phyloP scores from a whole-genome alignment of 2,888 invertebrate genomes.

The Adelphocoris suturalis region DNA sequence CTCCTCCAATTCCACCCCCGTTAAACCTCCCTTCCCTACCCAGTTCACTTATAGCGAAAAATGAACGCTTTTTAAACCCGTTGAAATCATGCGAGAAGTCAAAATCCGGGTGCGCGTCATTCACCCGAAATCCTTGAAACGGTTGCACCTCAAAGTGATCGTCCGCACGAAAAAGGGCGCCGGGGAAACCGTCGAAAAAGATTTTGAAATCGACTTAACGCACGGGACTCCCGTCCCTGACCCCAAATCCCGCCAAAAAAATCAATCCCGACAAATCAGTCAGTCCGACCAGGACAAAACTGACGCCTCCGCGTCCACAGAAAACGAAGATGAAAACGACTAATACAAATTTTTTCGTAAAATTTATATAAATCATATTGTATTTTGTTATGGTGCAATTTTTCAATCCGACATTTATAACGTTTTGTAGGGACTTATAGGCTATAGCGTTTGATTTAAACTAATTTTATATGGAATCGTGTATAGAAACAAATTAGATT shows the following conservation, averaged over 20 bases:
- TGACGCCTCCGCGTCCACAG: slow-evolving; percentile 54
- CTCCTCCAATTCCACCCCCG: neutral
- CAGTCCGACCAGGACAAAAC: slow-evolving; percentile 24
- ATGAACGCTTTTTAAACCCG: neutral
- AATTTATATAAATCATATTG: neutral
- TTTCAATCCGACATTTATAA: neutral
- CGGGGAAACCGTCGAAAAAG: slow-evolving; percentile 63
- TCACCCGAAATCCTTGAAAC: slow-evolving; percentile 66
- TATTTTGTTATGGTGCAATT: neutral
- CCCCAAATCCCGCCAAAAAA: slow-evolving; percentile 32
- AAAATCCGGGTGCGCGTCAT: slow-evolving; percentile 67
- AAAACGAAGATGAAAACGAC: slow-evolving; percentile 57
- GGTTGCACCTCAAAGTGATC: slow-evolving; percentile 70
- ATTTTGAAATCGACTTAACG: slow-evolving; percentile 67
- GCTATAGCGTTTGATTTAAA: no score
- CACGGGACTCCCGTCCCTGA: slow-evolving; percentile 60
- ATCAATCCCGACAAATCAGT: neutral
- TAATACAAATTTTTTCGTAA: neutral
- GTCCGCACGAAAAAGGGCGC: slow-evolving; percentile 57
- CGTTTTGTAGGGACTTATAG: neutral
- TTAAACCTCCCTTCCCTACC: neutral
- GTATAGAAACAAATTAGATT: no score
- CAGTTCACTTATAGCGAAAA: neutral
- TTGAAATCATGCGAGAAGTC: slow-evolving; percentile 59
- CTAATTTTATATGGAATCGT: no score